Evolutionary conservation across 2,797 vertebrate genomes (phyloP), one percentile per base, ranked within the genome.

Genomic region (Propithecus perrieri): DNA sequence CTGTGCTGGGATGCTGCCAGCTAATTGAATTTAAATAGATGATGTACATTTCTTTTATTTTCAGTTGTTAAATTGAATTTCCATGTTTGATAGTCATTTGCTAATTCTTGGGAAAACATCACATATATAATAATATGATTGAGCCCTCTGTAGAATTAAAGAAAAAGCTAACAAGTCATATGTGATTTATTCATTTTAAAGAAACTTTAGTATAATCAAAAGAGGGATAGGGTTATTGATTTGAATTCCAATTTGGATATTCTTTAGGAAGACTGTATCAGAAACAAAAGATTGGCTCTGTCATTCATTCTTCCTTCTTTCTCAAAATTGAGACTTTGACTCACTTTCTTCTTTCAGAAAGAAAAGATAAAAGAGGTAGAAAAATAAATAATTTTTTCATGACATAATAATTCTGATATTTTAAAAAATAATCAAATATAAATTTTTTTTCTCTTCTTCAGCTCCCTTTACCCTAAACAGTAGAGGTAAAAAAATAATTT

Each of bases 1-100:
- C 1, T 55, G 92, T 43, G 75, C 88, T 86, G 74, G 61, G 90
- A 91, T 89, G 97, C 69, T 95, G 74, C 63, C 81, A 79, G 95
- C 92, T 97, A 96, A 98, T 97, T 97, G 96, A 97, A 97, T 96
- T 97, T 95, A 97, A 97, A 97, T 97, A 95, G 97, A 97, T 97
- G 95, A 92, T 91, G 85, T 91, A 86, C 87, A 92, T 96, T 96
- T 97, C 84, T 96, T 93, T 97, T 72, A 72, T 50, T 98, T 96
- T 96, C 96, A 96, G 63, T 95, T 97, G 93, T 85, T 97, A 98
- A 97, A 95, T 85, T 95, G 89, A 90, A 90, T 95, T 98, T 97
- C 92, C 92, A 89, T 85, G 76, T 97, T 97, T 98, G 97, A 96
- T 97, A 96, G 89, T 95, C 92, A 97, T 98, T 97, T 98, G 96